phyloP scores from a whole-genome alignment of 2,888 invertebrate species.

The Disparrhopalites patrizii region DNA sequence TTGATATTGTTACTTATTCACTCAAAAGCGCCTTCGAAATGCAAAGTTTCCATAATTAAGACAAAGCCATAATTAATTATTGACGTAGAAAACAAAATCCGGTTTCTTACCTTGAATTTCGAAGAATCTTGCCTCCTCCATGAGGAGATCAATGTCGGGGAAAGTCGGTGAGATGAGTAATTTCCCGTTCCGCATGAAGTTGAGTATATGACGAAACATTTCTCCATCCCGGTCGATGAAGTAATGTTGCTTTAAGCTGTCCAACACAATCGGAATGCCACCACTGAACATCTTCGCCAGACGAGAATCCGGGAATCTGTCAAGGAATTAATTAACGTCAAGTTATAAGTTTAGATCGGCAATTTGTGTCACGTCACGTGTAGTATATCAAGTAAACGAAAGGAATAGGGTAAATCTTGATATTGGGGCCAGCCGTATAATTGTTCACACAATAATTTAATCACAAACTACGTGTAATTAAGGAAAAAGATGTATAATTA shows the following conservation, averaged over 20 bases:
- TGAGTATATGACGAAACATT: constrained; percentile 95
- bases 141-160: constrained; percentile 74
- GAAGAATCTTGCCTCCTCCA: constrained; percentile 88
- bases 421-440: too few relatives aligned
- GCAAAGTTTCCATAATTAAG: too few relatives aligned
- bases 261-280: constrained; percentile 89
- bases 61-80: too few relatives aligned
- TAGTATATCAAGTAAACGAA: too few relatives aligned
- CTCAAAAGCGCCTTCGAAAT: neutral
- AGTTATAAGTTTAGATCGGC: too few relatives aligned
- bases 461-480: too few relatives aligned
- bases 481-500: too few relatives aligned
- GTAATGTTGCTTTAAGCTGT: constrained; percentile 95
- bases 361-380: too few relatives aligned
- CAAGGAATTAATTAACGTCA: constrained; percentile 49
- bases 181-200: constrained; percentile 88
- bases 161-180: constrained; percentile 84
- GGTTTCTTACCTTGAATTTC: constrained; percentile 83
- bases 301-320: constrained; percentile 88
- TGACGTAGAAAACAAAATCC: too few relatives aligned
- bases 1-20: neutral
- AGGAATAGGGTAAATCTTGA: too few relatives aligned
- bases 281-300: constrained; percentile 92
- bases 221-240: constrained; percentile 98
- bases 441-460: too few relatives aligned